phyloP scores from a whole-genome alignment of 2,797 vertebrate genomes.

The Chelmon rostratus region DNA sequence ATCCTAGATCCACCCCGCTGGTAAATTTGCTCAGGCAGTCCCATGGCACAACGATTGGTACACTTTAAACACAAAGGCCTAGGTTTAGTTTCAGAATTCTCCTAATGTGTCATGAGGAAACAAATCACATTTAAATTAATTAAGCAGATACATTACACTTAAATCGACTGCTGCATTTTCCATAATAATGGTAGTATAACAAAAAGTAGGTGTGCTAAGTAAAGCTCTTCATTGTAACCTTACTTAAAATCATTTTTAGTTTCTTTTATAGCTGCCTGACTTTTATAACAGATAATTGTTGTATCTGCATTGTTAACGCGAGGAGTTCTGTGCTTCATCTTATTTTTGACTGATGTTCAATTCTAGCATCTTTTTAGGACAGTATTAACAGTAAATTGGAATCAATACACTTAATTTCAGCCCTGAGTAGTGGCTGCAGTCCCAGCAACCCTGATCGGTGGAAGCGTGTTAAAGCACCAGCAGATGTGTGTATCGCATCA shows the following conservation, averaged over 20 bases:
- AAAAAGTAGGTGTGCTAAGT: neutral
- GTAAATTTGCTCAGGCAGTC: neutral
- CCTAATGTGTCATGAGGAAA: no score
- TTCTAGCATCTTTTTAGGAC: neutral
- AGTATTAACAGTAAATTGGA: neutral
- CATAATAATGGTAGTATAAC: neutral
- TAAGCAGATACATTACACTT: neutral
- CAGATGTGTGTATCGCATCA: neutral
- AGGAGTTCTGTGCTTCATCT: neutral
- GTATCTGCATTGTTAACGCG: neutral
- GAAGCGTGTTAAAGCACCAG: neutral
- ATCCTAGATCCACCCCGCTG: no score
- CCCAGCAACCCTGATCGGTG: neutral
- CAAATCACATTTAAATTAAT: neutral
- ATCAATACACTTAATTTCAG: neutral
- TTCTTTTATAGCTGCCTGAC: neutral
- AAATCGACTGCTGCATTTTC: neutral
- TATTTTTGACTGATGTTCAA: neutral
- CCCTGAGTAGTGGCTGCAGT: neutral
- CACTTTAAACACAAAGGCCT: no score
- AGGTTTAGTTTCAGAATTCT: no score
- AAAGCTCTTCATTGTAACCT: neutral
- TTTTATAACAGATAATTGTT: neutral
- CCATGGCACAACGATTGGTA: no score
- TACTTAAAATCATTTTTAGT: neutral